Conservation (phyloP, 1,140 invertebrate species). For the Nomia melanderi region DNA sequence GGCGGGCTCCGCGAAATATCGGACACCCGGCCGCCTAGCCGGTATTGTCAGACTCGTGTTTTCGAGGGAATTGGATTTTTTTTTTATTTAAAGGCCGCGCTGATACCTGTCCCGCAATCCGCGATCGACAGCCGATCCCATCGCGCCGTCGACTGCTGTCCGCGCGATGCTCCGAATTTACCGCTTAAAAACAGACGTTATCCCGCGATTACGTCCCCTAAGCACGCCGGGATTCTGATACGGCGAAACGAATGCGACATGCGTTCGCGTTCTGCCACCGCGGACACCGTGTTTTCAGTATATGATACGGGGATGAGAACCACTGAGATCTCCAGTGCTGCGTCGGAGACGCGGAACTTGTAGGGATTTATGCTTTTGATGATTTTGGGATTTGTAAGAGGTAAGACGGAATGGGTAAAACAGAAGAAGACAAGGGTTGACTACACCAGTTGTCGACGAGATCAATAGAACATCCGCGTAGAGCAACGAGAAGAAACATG, state of each 20-base stretch:
- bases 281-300: background rate
- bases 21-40: constrained; percentile 55
- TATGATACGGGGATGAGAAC: background rate
- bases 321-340: too few relatives aligned
- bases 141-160: constrained; percentile 34
- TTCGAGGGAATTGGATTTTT: constrained; percentile 70
- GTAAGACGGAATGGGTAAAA: too few relatives aligned
- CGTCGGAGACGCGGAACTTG: too few relatives aligned
- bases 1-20: constrained; percentile 56
- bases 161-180: constrained; percentile 55
- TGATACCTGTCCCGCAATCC: constrained; percentile 45
- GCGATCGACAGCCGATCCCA: constrained; percentile 44
- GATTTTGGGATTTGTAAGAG: too few relatives aligned
- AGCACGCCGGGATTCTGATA: background rate
- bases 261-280: background rate
- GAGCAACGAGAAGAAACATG: too few relatives aligned
- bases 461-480: too few relatives aligned
- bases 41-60: constrained; percentile 66
- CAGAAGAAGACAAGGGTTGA: too few relatives aligned
- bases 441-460: too few relatives aligned
- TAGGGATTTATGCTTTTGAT: too few relatives aligned
- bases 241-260: background rate
- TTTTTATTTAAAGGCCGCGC: constrained; percentile 64
- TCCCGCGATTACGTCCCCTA: constrained; percentile 56
- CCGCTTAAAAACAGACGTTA: constrained; percentile 65